Conservation (phyloP, 2,888 invertebrate genomes). For the Habrosyne pyritoides region DNA sequence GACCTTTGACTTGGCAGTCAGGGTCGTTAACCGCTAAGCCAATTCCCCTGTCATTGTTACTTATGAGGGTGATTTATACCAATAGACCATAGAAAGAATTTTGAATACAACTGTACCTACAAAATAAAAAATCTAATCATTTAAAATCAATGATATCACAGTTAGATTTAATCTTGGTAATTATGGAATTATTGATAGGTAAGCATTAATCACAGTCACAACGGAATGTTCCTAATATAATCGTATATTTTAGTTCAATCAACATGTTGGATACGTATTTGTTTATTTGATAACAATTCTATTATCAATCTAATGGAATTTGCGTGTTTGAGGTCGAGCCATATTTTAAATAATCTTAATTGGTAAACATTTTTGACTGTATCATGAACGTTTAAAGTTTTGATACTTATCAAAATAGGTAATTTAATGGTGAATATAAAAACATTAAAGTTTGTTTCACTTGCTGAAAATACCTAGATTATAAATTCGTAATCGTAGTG, state of each 20-base stretch:
- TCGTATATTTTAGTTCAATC: neutral
- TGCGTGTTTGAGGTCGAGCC: constrained; percentile 8
- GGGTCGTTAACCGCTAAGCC: too few relatives aligned
- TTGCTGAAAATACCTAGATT: neutral
- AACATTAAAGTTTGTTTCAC: too few relatives aligned
- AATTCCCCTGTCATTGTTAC: too few relatives aligned
- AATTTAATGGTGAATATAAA: too few relatives aligned
- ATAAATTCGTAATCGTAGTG: neutral
- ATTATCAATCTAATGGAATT: neutral
- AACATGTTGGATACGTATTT: neutral
- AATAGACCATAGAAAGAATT: too few relatives aligned
- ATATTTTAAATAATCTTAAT: neutral
- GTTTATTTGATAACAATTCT: neutral
- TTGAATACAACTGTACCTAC: too few relatives aligned
- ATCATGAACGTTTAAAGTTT: too few relatives aligned
- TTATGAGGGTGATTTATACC: too few relatives aligned
- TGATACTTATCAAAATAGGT: too few relatives aligned
- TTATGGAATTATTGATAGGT: neutral
- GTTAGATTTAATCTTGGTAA: neutral
- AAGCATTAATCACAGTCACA: neutral
- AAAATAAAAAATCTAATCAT: neutral
- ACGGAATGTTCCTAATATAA: neutral
- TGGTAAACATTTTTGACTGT: neutral
- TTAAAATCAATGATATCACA: neutral
- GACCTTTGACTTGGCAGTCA: too few relatives aligned